A percentile compares a stretch with the other conserved stretches of the same genome.
Conservation (phyloP, 2,113 vertebrate genomes). For the Hylia prasina region DNA sequence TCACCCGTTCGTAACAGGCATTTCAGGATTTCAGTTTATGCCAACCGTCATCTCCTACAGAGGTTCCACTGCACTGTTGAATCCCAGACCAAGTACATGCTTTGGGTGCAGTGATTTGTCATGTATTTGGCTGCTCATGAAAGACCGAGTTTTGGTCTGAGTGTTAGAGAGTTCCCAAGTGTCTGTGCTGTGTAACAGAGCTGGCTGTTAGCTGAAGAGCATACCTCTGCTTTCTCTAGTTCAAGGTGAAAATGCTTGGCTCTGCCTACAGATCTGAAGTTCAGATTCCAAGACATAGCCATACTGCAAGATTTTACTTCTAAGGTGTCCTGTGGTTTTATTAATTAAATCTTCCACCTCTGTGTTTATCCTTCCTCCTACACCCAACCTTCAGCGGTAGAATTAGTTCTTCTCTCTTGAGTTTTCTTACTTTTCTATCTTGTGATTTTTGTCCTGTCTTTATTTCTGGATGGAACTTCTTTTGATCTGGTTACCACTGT, state of each 20-base stretch:
- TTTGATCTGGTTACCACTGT: not conserved
- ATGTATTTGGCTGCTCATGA: not conserved
- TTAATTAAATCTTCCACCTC: not conserved
- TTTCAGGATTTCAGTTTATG: not conserved
- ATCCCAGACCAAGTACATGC: not conserved
- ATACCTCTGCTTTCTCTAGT: not conserved
- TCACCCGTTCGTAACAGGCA: not conserved
- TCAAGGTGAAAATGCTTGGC: not conserved
- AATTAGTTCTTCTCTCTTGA: not conserved
- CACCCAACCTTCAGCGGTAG: not conserved
- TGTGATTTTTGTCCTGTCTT: not conserved
- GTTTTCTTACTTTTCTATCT: not conserved
- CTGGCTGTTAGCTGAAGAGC: not conserved
- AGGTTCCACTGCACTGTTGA: not conserved
- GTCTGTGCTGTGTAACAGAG: not conserved
- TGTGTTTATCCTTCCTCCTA: not conserved
- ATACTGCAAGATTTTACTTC: not conserved
- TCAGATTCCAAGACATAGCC: not conserved
- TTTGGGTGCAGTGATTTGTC: not conserved
- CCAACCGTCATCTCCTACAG: not conserved
- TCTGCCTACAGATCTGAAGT: not conserved
- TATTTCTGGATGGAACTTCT: not conserved
- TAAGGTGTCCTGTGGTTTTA: not conserved
- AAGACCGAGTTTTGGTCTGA: not conserved
- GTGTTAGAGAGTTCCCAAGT: not conserved